Conservation (phyloP, 2,888 invertebrate genomes). For the Galerucella calmariensis region DNA sequence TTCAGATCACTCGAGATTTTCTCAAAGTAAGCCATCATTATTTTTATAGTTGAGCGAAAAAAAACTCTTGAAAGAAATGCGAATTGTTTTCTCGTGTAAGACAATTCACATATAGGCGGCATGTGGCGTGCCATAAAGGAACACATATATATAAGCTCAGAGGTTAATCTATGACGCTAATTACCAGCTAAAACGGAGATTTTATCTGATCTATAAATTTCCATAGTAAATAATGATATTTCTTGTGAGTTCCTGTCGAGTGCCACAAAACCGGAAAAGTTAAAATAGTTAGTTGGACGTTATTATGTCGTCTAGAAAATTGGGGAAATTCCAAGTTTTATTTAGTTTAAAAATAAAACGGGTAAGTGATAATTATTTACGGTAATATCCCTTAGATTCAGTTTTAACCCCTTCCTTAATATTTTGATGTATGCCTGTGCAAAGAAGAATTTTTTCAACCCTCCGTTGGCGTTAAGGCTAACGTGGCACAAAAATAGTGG, state of each 20-base stretch:
- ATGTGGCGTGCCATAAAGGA: constrained; percentile 7
- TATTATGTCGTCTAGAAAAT: neutral
- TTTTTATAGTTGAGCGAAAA: neutral
- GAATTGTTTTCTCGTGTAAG: neutral
- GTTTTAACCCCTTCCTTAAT: no score
- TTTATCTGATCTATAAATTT: constrained; percentile 19
- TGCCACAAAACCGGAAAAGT: neutral
- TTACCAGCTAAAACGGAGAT: neutral
- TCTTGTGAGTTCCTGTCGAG: constrained; percentile 1
- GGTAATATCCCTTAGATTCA: no score
- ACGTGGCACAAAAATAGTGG: no score
- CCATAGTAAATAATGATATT: constrained; percentile 5
- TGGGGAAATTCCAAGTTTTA: no score
- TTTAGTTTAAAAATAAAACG: no score
- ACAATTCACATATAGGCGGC: neutral
- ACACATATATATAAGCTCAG: constrained; percentile 10
- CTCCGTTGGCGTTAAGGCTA: no score
- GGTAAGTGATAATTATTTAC: no score
- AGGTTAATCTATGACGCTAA: constrained; percentile 10
- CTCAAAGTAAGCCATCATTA: no score
- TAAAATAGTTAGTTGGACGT: neutral
- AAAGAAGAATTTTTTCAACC: no score
- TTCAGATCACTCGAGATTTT: no score
- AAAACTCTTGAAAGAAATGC: neutral
- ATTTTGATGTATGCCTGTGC: no score